Evolutionary conservation across 1,140 invertebrate genomes (phyloP), one percentile per base, ranked within the genome.

Genomic region (Trichonephila clavipes): DNA sequence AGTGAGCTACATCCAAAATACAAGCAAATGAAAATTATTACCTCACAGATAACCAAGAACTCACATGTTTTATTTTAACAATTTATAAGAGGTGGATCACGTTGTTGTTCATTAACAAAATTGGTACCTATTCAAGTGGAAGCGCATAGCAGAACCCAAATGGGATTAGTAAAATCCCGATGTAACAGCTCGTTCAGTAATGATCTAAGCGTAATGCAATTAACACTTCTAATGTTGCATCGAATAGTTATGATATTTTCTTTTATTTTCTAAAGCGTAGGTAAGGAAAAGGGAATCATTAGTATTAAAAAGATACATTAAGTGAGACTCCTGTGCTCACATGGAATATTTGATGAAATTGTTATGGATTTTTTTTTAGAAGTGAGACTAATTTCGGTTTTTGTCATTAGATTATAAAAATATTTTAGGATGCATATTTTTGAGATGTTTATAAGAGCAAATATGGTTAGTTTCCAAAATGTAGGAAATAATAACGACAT

Each of bases 101-200:
- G 72, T 40, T 77, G 72, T 34, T 77, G 28, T 18, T 77, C 72
- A 77, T 77, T 77, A 18, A 7, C 24, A 77, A 28, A 40, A 77
- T 77, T 77, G 72, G 28, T 28, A 19, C 72, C 72, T 18, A 18
- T 14, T 34, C 24, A 77, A 19, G 14, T 18, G 72, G 28, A 77
- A 19, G 72, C 14, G 6, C 14, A 77, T 3, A 7, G 34, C 72
- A 18, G 7, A 51, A 51, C 51, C 51, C 10, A 10, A 77, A 77
- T 77, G 16, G 83, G 16, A 85, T 85, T 85, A 59, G 83, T 12
- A 85, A 85, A 28, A 85, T 2, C 83, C 21, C 51, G 51, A 85
- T 58, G 83, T 85, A 59, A 59, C 58, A 58, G 83, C 51, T 85
- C 83, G 61, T 85, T 59, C 83, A 7, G 40, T 85, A 85, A 85